These are phyloP conservation scores for Lottia scabra DNA, from an alignment of 2,888 invertebrate genomes.

Conservation along the genomic window DNA sequence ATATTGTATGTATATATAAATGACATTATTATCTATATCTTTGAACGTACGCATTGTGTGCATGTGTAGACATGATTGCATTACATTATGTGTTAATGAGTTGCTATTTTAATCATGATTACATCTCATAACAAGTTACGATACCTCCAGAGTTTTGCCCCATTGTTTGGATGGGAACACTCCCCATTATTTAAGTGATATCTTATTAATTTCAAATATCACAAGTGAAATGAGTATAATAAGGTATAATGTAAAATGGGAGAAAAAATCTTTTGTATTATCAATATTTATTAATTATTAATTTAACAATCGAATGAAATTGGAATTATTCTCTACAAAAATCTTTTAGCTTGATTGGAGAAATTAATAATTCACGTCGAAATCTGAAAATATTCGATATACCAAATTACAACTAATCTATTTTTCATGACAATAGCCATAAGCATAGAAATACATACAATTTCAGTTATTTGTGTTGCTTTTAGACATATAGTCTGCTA, in stretches of 20 bases:
- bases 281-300: constrained; percentile 1
- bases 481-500: background rate
- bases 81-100: too few relatives aligned
- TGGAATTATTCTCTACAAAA: background rate
- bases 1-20: too few relatives aligned
- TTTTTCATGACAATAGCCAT: constrained; percentile 1
- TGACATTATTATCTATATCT: too few relatives aligned
- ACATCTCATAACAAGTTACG: too few relatives aligned
- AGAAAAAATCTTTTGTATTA: background rate
- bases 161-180: background rate
- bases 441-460: background rate
- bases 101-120: too few relatives aligned
- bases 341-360: constrained; percentile 4
- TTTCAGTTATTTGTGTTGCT: constrained; percentile 4
- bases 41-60: too few relatives aligned
- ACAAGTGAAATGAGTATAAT: background rate
- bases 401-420: constrained; percentile 1
- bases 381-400: background rate
- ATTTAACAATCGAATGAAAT: background rate
- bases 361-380: background rate
- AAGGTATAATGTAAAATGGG: background rate
- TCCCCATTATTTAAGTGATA: background rate
- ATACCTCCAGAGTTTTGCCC: background rate
- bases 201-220: background rate
- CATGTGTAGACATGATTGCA: too few relatives aligned